Percentiles rank a stretch among this genome's conserved stretches.
Conservation (phyloP, 2,888 invertebrate species). For the Neoscelio sp. region DNA sequence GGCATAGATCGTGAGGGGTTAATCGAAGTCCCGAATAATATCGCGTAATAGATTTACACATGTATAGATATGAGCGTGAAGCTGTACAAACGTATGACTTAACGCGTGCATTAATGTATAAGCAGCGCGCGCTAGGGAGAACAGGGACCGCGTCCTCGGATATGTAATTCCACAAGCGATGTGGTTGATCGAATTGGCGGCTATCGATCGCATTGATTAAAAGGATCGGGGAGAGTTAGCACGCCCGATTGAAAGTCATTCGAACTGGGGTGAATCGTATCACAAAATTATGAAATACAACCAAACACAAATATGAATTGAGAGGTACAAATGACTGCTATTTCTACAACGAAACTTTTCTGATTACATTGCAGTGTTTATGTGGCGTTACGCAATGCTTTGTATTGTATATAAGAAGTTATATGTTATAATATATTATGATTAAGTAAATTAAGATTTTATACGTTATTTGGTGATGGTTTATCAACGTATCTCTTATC, state of each 20-base stretch:
- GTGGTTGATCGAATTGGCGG: conserved; percentile 76
- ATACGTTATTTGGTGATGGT: too few species aligned
- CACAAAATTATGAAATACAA: conserved; percentile 51
- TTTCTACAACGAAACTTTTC: conserved; percentile 4
- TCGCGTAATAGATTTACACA: conserved; percentile 59
- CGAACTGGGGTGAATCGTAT: conserved; percentile 65
- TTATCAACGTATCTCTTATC: too few species aligned
- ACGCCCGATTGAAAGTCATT: conserved; percentile 72
- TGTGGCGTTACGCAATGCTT: not conserved
- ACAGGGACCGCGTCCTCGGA: conserved; percentile 62
- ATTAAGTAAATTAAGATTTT: too few species aligned
- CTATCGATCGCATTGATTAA: conserved; percentile 78
- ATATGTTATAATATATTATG: too few species aligned
- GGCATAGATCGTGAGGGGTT: conserved; percentile 65
- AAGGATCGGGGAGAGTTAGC: conserved; percentile 70
- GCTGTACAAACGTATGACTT: conserved; percentile 44
- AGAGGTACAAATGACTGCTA: conserved; percentile 9
- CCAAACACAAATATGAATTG: conserved; percentile 45
- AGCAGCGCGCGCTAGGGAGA: conserved; percentile 32
- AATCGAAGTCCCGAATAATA: conserved; percentile 47
- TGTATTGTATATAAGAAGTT: too few species aligned
- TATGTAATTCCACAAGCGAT: conserved; percentile 77
- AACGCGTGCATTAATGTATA: conserved; percentile 52
- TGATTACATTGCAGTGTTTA: conserved; percentile 5
- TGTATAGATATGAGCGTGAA: conserved; percentile 56